Evolutionary conservation across 1,140 invertebrate genomes (phyloP), one percentile per base, ranked within the genome.

Genomic region (Sinella curviseta): DNA sequence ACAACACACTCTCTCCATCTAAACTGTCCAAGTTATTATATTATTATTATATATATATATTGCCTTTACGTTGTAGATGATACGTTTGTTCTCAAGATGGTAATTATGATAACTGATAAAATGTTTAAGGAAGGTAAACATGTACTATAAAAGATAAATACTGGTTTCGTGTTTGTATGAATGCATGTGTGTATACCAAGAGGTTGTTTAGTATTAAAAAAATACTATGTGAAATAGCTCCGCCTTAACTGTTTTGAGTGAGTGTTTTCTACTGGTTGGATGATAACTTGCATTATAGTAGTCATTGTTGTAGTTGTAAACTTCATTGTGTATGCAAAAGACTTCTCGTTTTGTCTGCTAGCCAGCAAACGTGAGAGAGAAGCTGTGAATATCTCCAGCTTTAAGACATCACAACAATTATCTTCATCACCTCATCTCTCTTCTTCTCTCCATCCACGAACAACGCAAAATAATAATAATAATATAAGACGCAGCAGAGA

Each of bases 351-450:
- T 65, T 65, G 57, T 17, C 65, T 70, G 65, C 65, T n/a, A 30
- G 24, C 14, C 16, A 70, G 65, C 39, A 48, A 12, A 48, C 39
- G 39, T 48, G 20, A 48, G n/a, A n/a, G n/a, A 8, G 55, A 70
- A 31, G 65, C 65, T 33, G 65, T 70, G 65, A 70, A 33, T 31
- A 70, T 70, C 30, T n/a, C n/a, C 30, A 33, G 65, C 30, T 70
- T 70, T 31, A 33, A 70, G 26, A 70, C 65, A 70, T 70, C 65
- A 70, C 65, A 70, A 70, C 65, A 70, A 70, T 70, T 70, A 70
- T 70, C 65, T 70, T 70, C 65, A 70, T 70, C 65, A 70, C 65
- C 31, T 70, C 26, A n/a, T 65, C 57, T 24, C 8, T 17, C 65
- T 70, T 14, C 24, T 16, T 8, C 65, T 31, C 65, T 8, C 8